Conservation (phyloP, 1,140 invertebrate genomes). For the Trichoplusia ni region DNA sequence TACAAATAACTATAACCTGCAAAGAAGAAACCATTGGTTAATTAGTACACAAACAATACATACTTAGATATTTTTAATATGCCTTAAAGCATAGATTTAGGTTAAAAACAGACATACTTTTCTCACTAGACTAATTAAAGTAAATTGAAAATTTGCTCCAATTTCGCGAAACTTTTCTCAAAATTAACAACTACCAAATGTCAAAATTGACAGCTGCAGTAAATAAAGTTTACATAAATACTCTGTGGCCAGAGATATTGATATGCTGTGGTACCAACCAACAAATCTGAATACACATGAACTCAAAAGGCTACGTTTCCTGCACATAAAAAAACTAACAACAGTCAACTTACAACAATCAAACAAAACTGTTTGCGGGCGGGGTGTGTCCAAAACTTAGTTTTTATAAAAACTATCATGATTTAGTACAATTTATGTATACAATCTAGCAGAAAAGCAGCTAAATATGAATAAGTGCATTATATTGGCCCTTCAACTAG, state of each 20-base stretch:
- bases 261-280: no score
- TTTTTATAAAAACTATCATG: not conserved
- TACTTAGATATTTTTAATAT: not conserved
- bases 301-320: no score
- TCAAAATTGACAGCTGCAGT: no score
- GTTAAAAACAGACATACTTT: not conserved
- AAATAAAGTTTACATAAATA: no score
- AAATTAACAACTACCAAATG: conserved; percentile 18
- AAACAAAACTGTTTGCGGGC: not conserved
- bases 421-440: not conserved
- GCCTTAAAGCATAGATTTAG: not conserved
- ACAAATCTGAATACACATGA: no score
- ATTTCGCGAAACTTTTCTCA: conserved; percentile 19
- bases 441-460: not conserved
- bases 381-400: conserved; percentile 22
- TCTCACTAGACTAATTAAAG: not conserved
- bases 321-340: not conserved
- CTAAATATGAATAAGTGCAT: not conserved
- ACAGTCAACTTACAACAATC: not conserved
- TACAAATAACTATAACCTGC: conserved; percentile 34
- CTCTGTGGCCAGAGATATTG: no score
- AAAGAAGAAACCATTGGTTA: conserved; percentile 1
- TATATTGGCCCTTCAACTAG: not conserved
- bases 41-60: not conserved
- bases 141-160: conserved; percentile 5